These are phyloP conservation scores for Caenorhabditis virilis DNA, from an alignment of 2,888 invertebrate genomes.

Conservation along the genomic window DNA sequence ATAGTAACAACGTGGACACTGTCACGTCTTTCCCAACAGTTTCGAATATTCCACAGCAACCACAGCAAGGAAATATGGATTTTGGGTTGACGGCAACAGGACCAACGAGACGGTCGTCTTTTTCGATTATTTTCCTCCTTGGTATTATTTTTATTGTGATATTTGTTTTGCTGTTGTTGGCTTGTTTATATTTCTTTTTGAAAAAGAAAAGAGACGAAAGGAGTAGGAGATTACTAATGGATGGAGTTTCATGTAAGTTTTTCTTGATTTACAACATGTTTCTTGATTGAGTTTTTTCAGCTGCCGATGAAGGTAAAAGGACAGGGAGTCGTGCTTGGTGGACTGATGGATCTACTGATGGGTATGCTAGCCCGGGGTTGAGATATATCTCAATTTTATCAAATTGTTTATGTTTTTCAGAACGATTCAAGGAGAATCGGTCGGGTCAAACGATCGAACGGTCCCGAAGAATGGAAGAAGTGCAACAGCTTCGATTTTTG, in stretches of 20 bases:
- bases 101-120: conserved; percentile 4
- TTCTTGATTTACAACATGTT: not conserved
- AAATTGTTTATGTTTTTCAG: not conserved
- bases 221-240: conserved; percentile 9
- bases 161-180: conserved; percentile 1
- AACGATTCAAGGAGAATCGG: not conserved
- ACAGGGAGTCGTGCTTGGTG: conserved; percentile 2
- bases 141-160: conserved; percentile 10
- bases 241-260: conserved; percentile 13
- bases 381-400: no score
- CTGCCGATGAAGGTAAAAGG: conserved; percentile 3
- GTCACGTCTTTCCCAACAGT: not conserved
- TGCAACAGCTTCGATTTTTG: not conserved
- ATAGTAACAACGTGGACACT: not conserved
- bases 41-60: conserved; percentile 1
- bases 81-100: conserved; percentile 3
- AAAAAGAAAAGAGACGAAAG: conserved; percentile 3
- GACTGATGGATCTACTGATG: conserved; percentile 10
- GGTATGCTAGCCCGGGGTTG: conserved; percentile 5
- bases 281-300: not conserved
- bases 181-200: conserved; percentile 10
- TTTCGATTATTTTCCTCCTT: conserved; percentile 14
- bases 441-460: not conserved
- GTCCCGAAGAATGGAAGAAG: not conserved
- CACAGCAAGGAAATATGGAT: not conserved